These are phyloP conservation scores for Rhizoglyphus robini DNA, from an alignment of 1,140 invertebrate species.

Conservation along the genomic window DNA sequence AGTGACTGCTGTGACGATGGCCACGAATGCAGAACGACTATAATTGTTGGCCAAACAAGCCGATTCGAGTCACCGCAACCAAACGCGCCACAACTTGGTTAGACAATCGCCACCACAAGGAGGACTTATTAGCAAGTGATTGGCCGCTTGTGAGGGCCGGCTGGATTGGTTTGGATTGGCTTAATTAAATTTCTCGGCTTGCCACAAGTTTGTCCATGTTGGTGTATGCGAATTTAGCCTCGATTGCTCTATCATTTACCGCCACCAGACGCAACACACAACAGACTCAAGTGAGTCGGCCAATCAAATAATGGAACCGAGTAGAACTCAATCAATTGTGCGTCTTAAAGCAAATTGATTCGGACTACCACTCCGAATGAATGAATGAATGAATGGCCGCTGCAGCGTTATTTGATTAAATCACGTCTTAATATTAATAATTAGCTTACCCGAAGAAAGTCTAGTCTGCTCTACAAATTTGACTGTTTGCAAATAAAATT, in stretches of 20 bases:
- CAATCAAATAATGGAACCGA: not conserved
- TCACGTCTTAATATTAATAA: slow-evolving; percentile 11
- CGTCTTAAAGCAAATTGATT: not conserved
- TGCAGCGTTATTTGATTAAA: not conserved
- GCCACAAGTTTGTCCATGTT: slow-evolving; percentile 1
- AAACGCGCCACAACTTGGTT: not conserved
- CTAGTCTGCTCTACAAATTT: not conserved
- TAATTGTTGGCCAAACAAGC: slow-evolving; percentile 8
- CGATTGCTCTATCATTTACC: slow-evolving; percentile 15
- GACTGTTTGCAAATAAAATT: slow-evolving; percentile 11
- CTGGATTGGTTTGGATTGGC: not conserved
- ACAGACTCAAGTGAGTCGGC: not conserved
- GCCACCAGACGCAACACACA: not conserved
- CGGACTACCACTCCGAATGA: too few species aligned
- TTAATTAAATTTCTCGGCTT: slow-evolving; percentile 7
- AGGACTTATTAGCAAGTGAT: not conserved
- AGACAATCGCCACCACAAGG: not conserved
- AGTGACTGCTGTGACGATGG: not conserved
- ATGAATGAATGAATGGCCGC: too few species aligned
- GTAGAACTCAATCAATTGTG: not conserved
- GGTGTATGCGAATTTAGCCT: not conserved
- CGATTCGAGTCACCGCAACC: too few species aligned
- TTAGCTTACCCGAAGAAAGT: slow-evolving; percentile 3
- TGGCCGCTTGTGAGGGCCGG: not conserved
- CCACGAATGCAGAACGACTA: not conserved